Conservation (phyloP, 1,140 invertebrate genomes). For the Orius insidiosus region DNA sequence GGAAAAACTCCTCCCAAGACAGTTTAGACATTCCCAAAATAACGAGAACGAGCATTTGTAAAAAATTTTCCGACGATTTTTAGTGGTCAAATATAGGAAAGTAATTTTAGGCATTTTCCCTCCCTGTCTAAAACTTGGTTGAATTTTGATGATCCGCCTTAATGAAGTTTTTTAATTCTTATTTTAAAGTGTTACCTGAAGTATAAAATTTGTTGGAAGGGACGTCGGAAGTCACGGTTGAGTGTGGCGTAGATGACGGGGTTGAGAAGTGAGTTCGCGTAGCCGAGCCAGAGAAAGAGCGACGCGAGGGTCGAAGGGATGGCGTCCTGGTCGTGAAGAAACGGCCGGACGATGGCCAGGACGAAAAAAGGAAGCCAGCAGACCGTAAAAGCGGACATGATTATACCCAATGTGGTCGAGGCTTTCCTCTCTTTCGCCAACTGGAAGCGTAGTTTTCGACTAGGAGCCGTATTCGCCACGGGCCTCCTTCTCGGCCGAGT, state of each 20-base stretch:
- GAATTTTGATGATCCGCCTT: no score
- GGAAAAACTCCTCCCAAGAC: no score
- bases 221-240: slow-evolving; percentile 80
- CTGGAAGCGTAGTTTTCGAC: slow-evolving; percentile 52
- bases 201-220: slow-evolving; percentile 78
- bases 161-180: no score
- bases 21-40: no score
- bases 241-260: slow-evolving; percentile 86
- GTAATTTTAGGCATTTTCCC: no score
- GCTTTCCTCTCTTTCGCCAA: slow-evolving; percentile 82
- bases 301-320: slow-evolving; percentile 40
- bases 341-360: slow-evolving; percentile 69
- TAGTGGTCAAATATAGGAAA: no score
- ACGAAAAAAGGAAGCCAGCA: slow-evolving; percentile 98
- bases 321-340: slow-evolving; percentile 40
- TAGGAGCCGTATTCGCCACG: slow-evolving; percentile 18
- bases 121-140: no score
- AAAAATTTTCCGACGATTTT: no score
- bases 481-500: slow-evolving; percentile 16
- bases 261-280: slow-evolving; percentile 82
- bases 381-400: slow-evolving; percentile 89
- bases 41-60: no score
- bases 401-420: slow-evolving; percentile 89
- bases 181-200: slow-evolving; percentile 16
- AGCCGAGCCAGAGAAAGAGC: slow-evolving; percentile 76